These are phyloP conservation scores for Hyposmocoma kahamanoa DNA, from an alignment of 1,140 invertebrate species.

Conservation along the genomic window DNA sequence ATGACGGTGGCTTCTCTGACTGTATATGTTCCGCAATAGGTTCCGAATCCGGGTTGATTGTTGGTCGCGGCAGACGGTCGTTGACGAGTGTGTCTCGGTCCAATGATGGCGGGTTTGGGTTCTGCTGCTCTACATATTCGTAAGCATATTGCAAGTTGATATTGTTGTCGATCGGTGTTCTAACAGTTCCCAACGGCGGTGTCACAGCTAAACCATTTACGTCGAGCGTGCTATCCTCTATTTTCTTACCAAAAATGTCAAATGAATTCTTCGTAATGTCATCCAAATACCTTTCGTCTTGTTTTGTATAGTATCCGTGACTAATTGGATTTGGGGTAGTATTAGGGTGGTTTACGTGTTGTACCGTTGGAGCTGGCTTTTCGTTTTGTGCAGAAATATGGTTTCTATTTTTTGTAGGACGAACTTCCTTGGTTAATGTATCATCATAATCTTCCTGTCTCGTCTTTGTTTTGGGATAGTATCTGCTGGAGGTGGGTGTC, in stretches of 20 bases:
- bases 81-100: conserved; percentile 78
- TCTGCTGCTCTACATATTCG: conserved; percentile 57
- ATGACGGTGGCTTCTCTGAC: conserved; percentile 54
- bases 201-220: conserved; percentile 71
- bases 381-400: conserved; percentile 55
- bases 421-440: conserved; percentile 29
- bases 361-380: conserved; percentile 37
- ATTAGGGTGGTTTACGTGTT: conserved; percentile 47
- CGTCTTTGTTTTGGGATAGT: conserved; percentile 57
- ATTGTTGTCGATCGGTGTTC: conserved; percentile 56
- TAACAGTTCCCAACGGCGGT: conserved; percentile 54
- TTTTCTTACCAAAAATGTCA: conserved; percentile 83
- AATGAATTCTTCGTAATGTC: conserved; percentile 86
- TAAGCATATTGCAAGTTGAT: conserved; percentile 58
- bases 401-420: conserved; percentile 52
- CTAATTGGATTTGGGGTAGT: conserved; percentile 78
- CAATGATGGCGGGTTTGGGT: conserved; percentile 61
- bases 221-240: conserved; percentile 73
- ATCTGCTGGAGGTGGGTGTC: conserved; percentile 55
- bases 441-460: conserved; percentile 63
- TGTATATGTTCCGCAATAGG: conserved; percentile 32
- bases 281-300: conserved; percentile 81
- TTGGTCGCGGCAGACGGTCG: conserved; percentile 73
- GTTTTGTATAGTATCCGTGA: conserved; percentile 81
- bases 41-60: conserved; percentile 79